A percentile compares a stretch with the other conserved stretches of the same genome.
phyloP scores from a whole-genome alignment of 2,113 vertebrate genomes.

The Myocastor coypus region DNA sequence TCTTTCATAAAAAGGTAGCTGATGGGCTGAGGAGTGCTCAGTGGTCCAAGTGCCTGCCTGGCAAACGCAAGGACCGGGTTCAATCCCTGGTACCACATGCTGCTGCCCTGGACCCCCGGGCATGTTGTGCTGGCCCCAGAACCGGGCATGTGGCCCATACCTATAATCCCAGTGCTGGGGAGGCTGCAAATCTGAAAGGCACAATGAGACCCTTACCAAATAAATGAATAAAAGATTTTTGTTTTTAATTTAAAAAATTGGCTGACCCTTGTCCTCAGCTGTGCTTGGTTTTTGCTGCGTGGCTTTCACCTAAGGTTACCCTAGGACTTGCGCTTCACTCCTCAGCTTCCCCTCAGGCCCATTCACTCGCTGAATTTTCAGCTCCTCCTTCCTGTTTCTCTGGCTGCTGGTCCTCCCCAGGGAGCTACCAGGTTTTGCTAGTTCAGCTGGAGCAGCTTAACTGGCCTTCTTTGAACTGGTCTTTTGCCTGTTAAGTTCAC shows the following conservation, averaged over 20 bases:
- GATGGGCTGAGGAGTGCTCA: neutral
- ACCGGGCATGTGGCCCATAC: too few species aligned
- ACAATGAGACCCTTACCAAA: too few species aligned
- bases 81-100: too few species aligned
- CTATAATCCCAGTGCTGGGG: too few species aligned
- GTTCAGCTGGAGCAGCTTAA: neutral
- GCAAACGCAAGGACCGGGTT: too few species aligned
- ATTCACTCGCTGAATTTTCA: neutral
- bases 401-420: neutral
- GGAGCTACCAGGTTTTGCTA: neutral
- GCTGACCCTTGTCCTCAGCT: neutral
- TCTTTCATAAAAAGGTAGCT: neutral
- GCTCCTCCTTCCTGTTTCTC: neutral
- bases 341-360: neutral
- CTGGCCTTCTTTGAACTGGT: neutral
- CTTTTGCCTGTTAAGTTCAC: neutral
- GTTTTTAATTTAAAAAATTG: neutral
- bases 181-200: too few species aligned
- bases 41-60: too few species aligned
- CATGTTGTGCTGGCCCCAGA: too few species aligned
- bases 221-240: too few species aligned
- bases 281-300: neutral
- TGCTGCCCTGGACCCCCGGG: too few species aligned
- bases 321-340: neutral
- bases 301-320: neutral